Base-by-base conservation (phyloP, 2,888 invertebrate species). In the Polietes domitor region DNA sequence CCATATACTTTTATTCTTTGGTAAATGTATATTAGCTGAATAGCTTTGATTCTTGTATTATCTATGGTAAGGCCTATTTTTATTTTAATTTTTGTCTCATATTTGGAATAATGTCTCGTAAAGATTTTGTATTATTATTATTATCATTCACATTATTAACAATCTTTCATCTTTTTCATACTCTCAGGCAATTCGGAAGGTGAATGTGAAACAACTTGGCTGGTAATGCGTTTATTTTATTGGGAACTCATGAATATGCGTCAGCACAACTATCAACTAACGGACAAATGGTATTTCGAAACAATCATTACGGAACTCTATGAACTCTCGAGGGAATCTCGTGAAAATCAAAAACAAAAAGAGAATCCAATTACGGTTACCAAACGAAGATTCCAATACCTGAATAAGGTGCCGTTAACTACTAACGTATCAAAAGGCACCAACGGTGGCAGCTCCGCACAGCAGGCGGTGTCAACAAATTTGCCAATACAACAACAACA, bases 271-370 rank as follows among this genome's bases (percentile, higher is more conserved):
- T 91, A 89, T 77, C 87, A 88, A 71, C 83, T 91, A n/a, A 88
- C 88, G 15, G 91, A 91, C 50, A 90, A 89, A 79, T 91, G 92
- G 91, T 89, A 88, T 55, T 91, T 91, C 15, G 92, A 91, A 82
- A 80, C 83, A 0, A 84, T 87, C 4, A 89, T 91, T 10, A 85
- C 81, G 0, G 85, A 87, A 19, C 80, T 90, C 0, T 88, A 88
- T 53, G 84, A 81, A 9, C 37, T 72, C 55, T 21, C 86, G 1
- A 82, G 71, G 19, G 12, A 50, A 1, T 32, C 63, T 10, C 72
- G 73, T 77, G n/a, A 21, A 37, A 21, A 71, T 10, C 37, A 37
- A 37, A 7, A 37, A 37, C 37, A 37, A 32, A 32, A 76, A 55
- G 12, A 58, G 37, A 0, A 21, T 61, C 70, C n/a, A 70, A 76